Evolutionary conservation across 2,113 vertebrate genomes (phyloP).

Genomic region (Danionella cerebrum): DNA sequence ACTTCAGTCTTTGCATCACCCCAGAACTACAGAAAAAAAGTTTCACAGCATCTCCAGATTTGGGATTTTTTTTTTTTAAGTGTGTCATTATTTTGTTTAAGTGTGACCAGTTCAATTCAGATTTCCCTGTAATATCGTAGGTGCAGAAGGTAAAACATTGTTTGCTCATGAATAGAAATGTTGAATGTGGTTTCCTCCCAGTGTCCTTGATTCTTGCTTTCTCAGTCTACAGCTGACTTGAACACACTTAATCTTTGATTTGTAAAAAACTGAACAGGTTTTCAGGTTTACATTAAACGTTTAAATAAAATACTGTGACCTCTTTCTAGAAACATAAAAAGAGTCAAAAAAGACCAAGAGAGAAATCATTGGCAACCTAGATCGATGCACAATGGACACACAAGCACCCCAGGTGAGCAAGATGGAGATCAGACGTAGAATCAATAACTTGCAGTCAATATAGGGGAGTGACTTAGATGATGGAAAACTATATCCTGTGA

Average conservation of each 20-base stretch:
- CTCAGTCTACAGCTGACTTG: too few species aligned
- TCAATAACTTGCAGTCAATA: conserved; percentile 26
- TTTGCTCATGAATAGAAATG: background rate
- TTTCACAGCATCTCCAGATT: too few species aligned
- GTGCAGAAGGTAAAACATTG: too few species aligned
- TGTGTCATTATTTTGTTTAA: too few species aligned
- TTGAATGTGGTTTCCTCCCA: background rate
- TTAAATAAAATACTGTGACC: background rate
- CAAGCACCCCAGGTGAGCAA: conserved; percentile 43
- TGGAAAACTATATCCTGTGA: conserved; percentile 24
- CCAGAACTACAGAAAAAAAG: too few species aligned
- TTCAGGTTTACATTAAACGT: conserved; percentile 1
- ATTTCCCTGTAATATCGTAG: too few species aligned
- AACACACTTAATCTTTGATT: too few species aligned
- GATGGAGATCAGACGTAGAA: conserved; percentile 40
- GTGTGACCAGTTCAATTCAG: background rate
- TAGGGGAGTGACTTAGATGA: conserved; percentile 26
- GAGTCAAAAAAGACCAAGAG: background rate
- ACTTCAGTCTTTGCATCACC: too few species aligned
- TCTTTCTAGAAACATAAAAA: conserved; percentile 9
- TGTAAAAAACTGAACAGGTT: background rate
- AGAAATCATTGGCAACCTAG: conserved; percentile 22
- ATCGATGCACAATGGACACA: conserved; percentile 27
- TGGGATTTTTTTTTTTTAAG: too few species aligned
- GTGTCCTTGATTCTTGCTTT: background rate